Percentiles rank a stretch among this genome's conserved stretches.
Conservation (phyloP, 2,113 vertebrate genomes). For the Labrus mixtus region DNA sequence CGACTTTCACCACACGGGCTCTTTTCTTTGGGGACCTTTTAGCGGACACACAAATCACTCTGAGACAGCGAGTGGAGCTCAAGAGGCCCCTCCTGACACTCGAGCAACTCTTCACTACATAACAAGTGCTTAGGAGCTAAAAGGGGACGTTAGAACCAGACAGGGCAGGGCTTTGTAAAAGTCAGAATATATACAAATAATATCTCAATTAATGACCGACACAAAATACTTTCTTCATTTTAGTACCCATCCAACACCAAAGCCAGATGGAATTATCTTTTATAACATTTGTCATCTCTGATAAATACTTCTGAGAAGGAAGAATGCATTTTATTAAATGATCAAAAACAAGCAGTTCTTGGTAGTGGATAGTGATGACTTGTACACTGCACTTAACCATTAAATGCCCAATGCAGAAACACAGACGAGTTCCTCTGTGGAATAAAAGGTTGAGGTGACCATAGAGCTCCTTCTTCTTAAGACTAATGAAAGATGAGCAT, state of each 20-base stretch:
- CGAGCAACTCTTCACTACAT: conserved; percentile 50
- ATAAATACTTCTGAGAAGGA: not conserved
- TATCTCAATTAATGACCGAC: no score
- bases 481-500: not conserved
- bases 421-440: not conserved
- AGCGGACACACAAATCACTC: conserved; percentile 65
- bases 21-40: conserved; percentile 75
- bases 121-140: conserved; percentile 49
- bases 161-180: conserved; percentile 4
- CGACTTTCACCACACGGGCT: conserved; percentile 46
- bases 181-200: conserved; percentile 1
- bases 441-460: conserved; percentile 18
- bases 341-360: conserved; percentile 5
- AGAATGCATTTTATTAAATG: not conserved
- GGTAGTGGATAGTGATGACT: not conserved
- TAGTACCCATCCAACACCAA: no score
- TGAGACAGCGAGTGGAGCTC: conserved; percentile 54
- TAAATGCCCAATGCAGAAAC: not conserved
- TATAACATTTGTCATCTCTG: not conserved
- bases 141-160: conserved; percentile 34
- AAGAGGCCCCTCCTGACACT: conserved; percentile 41
- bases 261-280: not conserved
- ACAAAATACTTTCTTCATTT: no score
- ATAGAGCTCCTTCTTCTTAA: conserved; percentile 10
- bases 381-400: not conserved